These are phyloP conservation scores for Trachelus stipa DNA, from an alignment of 2,888 invertebrate species.

Conservation along the genomic window DNA sequence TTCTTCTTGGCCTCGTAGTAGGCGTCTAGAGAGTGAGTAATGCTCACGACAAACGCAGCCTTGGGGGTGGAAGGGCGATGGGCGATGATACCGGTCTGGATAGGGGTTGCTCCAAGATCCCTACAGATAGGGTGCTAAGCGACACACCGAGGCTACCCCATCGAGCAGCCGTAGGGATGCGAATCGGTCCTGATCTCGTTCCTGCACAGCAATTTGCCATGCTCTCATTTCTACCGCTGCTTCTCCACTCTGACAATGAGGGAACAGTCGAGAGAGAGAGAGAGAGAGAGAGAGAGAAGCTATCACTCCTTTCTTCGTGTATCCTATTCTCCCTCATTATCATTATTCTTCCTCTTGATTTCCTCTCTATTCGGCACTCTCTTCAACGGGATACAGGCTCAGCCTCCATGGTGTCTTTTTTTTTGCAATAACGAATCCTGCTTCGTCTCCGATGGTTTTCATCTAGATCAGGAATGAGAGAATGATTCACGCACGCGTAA, in stretches of 20 bases:
- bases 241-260: no score
- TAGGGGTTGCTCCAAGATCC: slow-evolving; percentile 48
- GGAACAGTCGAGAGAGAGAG: no score
- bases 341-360: no score
- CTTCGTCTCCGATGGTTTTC: no score
- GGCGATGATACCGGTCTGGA: not conserved
- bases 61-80: slow-evolving; percentile 37
- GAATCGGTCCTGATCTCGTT: slow-evolving; percentile 46
- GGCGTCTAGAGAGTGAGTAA: slow-evolving; percentile 65
- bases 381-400: no score
- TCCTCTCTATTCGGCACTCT: no score
- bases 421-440: no score
- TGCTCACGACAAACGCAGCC: slow-evolving; percentile 67
- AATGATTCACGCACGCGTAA: slow-evolving; percentile 29
- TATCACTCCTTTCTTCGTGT: no score
- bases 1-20: slow-evolving; percentile 43
- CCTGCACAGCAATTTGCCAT: slow-evolving; percentile 54
- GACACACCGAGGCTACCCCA: slow-evolving; percentile 60
- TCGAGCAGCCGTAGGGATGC: not conserved
- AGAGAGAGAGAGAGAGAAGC: no score
- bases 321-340: no score
- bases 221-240: slow-evolving; percentile 20
- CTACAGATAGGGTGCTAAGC: slow-evolving; percentile 66
- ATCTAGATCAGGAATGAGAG: not conserved
- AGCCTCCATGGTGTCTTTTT: no score